phyloP scores from a whole-genome alignment of 2,797 vertebrate genomes.

The Silurus aristotelis region DNA sequence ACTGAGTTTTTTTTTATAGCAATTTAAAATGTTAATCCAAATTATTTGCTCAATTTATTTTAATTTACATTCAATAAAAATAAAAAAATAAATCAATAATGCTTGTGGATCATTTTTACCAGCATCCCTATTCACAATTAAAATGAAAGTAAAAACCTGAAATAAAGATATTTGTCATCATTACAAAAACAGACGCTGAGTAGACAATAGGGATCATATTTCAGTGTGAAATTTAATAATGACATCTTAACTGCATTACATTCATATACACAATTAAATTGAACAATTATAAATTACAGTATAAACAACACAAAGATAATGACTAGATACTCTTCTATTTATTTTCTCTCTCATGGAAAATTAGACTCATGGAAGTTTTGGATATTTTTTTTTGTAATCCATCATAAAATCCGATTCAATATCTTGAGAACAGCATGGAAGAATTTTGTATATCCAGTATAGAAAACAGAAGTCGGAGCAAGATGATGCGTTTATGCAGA shows the following conservation, averaged over 20 bases:
- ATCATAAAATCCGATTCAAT: constrained; percentile 1
- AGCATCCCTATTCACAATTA: neutral
- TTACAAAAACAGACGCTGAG: neutral
- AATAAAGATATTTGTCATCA: neutral
- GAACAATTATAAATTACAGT: constrained; percentile 79
- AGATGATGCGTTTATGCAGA: constrained; percentile 77
- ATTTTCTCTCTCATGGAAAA: neutral
- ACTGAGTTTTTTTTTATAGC: neutral
- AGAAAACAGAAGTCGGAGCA: constrained; percentile 51
- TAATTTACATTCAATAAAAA: neutral
- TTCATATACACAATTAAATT: constrained; percentile 74
- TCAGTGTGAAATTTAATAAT: constrained; percentile 80
- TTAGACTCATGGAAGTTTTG: neutral
- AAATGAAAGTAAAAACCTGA: neutral
- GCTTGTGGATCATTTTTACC: neutral
- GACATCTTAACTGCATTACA: constrained; percentile 64
- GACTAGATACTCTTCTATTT: neutral
- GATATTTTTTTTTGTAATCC: neutral
- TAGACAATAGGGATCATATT: constrained; percentile 47
- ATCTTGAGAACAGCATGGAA: neutral
- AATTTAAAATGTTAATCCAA: neutral
- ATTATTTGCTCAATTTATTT: neutral
- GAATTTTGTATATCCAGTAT: neutral
- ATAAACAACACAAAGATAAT: constrained; percentile 64
- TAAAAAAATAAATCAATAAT: neutral